Evolutionary conservation across 2,797 vertebrate species (phyloP).

Genomic region (Momotus momota): DNA sequence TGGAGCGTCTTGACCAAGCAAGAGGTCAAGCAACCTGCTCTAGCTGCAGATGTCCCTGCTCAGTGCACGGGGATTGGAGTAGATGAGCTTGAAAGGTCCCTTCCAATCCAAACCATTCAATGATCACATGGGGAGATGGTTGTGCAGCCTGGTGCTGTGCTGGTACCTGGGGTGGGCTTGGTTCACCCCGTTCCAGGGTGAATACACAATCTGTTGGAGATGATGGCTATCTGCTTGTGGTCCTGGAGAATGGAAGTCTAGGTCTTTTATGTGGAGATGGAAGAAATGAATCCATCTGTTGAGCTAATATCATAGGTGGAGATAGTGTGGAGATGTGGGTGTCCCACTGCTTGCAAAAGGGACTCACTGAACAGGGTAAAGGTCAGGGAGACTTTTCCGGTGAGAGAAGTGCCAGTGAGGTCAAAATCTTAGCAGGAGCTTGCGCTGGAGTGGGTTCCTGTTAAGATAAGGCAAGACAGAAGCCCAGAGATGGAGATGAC

Average conservation of each 20-base stretch:
- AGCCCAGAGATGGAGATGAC: background rate
- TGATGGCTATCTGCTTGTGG: background rate
- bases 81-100: background rate
- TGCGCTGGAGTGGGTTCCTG: background rate
- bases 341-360: background rate
- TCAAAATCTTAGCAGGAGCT: background rate
- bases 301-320: background rate
- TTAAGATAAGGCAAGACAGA: background rate
- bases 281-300: background rate
- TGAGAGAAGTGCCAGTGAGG: background rate
- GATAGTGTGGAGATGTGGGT: background rate
- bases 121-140: background rate
- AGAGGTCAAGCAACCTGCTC: background rate
- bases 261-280: background rate
- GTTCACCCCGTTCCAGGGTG: background rate
- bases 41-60: background rate
- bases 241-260: background rate
- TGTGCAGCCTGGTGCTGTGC: background rate
- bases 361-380: background rate
- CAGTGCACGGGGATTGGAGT: background rate
- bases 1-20: background rate
- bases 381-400: background rate
- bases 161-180: background rate
- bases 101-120: background rate
- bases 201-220: fast-evolving